Conservation (phyloP, 2,797 vertebrate genomes). For the Sebastes flavidus region DNA sequence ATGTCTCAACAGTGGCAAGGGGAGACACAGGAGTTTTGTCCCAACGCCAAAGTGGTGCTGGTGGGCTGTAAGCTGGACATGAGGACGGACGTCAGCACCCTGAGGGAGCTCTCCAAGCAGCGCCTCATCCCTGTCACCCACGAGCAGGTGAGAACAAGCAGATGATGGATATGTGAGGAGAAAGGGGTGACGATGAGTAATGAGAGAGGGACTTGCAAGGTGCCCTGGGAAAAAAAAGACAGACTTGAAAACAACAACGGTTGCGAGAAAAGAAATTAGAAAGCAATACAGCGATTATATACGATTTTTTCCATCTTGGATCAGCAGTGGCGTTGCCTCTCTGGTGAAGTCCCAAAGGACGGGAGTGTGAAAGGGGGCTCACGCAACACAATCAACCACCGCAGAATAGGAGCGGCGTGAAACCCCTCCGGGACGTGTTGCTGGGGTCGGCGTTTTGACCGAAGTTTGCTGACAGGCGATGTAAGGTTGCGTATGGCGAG, state of each 20-base stretch:
- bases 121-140: slow-evolving; percentile 96
- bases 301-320: slow-evolving; percentile 26
- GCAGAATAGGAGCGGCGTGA: slow-evolving; percentile 40
- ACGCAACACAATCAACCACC: slow-evolving; percentile 44
- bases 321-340: slow-evolving; percentile 29
- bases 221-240: background rate
- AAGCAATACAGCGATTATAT: slow-evolving; percentile 24
- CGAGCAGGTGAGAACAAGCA: slow-evolving; percentile 88
- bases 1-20: slow-evolving; percentile 89
- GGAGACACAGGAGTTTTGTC: slow-evolving; percentile 96
- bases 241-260: slow-evolving; percentile 23
- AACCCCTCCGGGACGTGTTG: slow-evolving; percentile 43
- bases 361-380: slow-evolving; percentile 19
- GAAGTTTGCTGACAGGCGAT: slow-evolving; percentile 63
- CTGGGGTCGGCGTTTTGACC: slow-evolving; percentile 57
- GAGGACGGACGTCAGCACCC: slow-evolving; percentile 92
- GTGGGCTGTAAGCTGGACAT: slow-evolving; percentile 98
- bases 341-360: slow-evolving; percentile 38
- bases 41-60: slow-evolving; percentile 93
- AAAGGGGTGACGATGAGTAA: slow-evolving; percentile 7
- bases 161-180: slow-evolving; percentile 23
- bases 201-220: background rate
- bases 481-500: slow-evolving; percentile 42
- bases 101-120: slow-evolving; percentile 95
- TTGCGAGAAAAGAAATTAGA: slow-evolving; percentile 44